Percentiles rank a stretch among this genome's conserved stretches.
Conservation (phyloP, 2,888 invertebrate genomes). For the Lycocerus yunnanus region DNA sequence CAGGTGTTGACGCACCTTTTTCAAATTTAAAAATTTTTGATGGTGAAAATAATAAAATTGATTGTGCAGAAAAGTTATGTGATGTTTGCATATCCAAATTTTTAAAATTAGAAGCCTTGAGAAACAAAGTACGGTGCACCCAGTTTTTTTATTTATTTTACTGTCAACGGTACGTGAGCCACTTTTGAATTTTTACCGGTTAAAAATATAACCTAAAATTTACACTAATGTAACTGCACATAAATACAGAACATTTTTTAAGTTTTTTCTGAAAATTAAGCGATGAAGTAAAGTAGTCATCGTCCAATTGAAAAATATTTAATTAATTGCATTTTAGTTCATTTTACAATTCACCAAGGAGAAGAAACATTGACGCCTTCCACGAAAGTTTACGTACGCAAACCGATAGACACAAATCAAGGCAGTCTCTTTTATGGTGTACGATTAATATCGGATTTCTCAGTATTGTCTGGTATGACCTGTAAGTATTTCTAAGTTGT, state of each 20-base stretch:
- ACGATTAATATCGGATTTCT: conserved; percentile 61
- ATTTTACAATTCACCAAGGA: background rate
- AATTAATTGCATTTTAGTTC: background rate
- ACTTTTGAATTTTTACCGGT: background rate
- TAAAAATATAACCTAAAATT: background rate
- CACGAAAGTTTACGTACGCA: background rate
- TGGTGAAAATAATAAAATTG: too few relatives aligned
- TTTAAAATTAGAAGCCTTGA: too few relatives aligned
- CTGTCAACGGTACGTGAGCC: background rate
- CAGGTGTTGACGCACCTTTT: too few relatives aligned
- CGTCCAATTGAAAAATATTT: background rate
- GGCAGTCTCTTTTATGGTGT: conserved; percentile 61
- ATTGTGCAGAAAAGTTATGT: too few relatives aligned
- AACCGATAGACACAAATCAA: conserved; percentile 3
- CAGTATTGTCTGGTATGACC: conserved; percentile 62
- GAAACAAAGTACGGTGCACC: too few relatives aligned
- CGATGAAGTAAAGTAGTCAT: background rate
- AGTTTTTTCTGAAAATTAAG: background rate
- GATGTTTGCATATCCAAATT: too few relatives aligned
- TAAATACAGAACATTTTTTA: background rate
- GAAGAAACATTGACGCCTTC: background rate
- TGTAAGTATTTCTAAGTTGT: conserved; percentile 59
- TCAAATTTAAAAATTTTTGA: too few relatives aligned
- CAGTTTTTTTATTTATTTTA: too few relatives aligned
- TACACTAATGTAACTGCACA: background rate